Base-by-base conservation (phyloP, 2,888 invertebrate genomes). In the Rotaria magnacalcarata region DNA sequence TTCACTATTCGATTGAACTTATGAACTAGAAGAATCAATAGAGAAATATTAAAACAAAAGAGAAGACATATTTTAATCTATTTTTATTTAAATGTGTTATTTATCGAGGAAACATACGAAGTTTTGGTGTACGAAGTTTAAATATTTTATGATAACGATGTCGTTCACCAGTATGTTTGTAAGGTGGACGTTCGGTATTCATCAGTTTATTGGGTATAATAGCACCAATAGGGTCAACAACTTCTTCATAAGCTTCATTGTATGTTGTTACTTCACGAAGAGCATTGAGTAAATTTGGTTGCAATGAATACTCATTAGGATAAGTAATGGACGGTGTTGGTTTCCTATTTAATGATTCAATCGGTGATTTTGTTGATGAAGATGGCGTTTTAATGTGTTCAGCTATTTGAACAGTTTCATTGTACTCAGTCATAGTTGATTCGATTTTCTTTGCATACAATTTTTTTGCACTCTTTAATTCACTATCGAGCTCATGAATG, bases 201-300 rank as follows among this genome's bases (percentile, higher is more conserved):
- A 47, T 47, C 11, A 80, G n/a, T 24, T 80, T 43, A 47, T 80
- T 7, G 21, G 80, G 80, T n/a, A 80, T 47, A 47, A 80, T 80
- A 11, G 43, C 47, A 47, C 80, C 80, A 47, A 80, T 47, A 2
- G 80, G 80, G 47, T 80, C 80, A 80, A 80, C 47, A 80, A 80
- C 80, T 47, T 80, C 80, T 47, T 80, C 24, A 47, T 19, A 80
- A 47, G 80, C 80, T 80, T 80, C 47, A n/a, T 80, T 80, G 6
- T 80, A 80, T 19, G n/a, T 80, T 80, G 47, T 47, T 11, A 24
- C 24, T 10, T 80, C 47, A n/a, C 47, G 43, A n/a, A 80, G 47
- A n/a, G 80, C 80, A 80, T 80, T 80, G 21, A 80, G 47, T 47
- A 80, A 14, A 80, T 80, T 43, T 47, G 80, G 80, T 80, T 80